phyloP scores from a whole-genome alignment of 2,888 invertebrate species.

The Drosophila putrida region DNA sequence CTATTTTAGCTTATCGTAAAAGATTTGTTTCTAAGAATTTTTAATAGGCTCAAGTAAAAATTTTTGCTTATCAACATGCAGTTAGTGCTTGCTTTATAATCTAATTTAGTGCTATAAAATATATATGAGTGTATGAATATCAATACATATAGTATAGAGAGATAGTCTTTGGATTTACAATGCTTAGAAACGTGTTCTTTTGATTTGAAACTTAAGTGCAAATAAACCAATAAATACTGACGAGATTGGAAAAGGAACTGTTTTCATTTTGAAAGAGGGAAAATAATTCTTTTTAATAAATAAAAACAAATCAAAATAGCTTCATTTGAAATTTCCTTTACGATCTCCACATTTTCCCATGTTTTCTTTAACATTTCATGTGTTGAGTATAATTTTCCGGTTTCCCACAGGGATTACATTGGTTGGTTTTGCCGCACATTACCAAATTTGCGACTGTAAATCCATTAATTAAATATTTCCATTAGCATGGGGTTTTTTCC shows the following conservation, averaged over 20 bases:
- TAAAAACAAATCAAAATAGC: no score
- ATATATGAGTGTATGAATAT: not conserved
- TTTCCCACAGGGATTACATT: constrained; percentile 31
- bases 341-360: not conserved
- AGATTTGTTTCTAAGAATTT: constrained; percentile 25
- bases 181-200: constrained; percentile 12
- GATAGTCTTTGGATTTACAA: constrained; percentile 19
- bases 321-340: not conserved
- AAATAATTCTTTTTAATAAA: not conserved
- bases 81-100: constrained; percentile 9
- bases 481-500: constrained; percentile 40
- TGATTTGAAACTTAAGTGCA: constrained; percentile 6
- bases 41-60: not conserved
- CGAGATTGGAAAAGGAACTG: not conserved
- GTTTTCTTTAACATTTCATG: not conserved
- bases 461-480: constrained; percentile 40
- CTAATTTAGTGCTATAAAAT: constrained; percentile 9
- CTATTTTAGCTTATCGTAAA: constrained; percentile 33
- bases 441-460: constrained; percentile 21
- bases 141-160: not conserved
- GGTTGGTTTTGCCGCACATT: constrained; percentile 55
- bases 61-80: constrained; percentile 36
- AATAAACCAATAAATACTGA: not conserved
- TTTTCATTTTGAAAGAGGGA: not conserved
- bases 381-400: not conserved